Percentiles rank a stretch among this genome's conserved stretches.
phyloP scores from a whole-genome alignment of 2,797 vertebrate species.

The Masticophis lateralis region DNA sequence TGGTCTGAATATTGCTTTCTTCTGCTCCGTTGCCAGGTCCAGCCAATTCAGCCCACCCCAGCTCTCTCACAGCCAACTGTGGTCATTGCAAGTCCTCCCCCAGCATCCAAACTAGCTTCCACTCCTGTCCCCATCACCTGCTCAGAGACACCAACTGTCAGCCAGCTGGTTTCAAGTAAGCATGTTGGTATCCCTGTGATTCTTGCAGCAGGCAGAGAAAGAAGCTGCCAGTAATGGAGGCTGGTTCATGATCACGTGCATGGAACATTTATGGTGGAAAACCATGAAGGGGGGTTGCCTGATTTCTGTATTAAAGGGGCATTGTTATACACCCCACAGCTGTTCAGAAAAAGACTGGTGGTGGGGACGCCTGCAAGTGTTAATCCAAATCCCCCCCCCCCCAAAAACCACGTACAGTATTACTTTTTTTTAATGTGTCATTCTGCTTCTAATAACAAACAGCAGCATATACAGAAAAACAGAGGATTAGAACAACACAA shows the following conservation, averaged over 20 bases:
- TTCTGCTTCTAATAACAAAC: background rate
- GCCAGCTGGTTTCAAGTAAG: slow-evolving; percentile 93
- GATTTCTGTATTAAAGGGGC: background rate
- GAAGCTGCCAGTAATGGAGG: background rate
- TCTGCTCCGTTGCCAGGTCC: slow-evolving; percentile 58
- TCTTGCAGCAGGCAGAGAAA: background rate
- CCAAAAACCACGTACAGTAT: background rate
- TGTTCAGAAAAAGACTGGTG: background rate
- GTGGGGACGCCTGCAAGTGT: background rate
- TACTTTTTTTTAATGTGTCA: background rate
- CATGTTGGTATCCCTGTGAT: slow-evolving; percentile 26
- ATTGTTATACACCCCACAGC: background rate
- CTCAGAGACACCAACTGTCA: slow-evolving; percentile 87
- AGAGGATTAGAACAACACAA: background rate
- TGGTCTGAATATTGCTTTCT: background rate
- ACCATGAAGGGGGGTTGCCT: background rate
- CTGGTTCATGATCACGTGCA: background rate
- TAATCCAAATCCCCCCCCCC: background rate
- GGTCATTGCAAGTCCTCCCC: slow-evolving; percentile 76
- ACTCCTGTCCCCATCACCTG: slow-evolving; percentile 79
- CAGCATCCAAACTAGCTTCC: slow-evolving; percentile 65
- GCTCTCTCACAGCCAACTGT: slow-evolving; percentile 77
- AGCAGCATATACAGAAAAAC: background rate
- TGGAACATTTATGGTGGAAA: background rate
- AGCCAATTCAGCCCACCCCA: slow-evolving; percentile 70